Evolutionary conservation across 2,113 vertebrate genomes (phyloP).

Genomic region (Chloropsis cyanopogon): DNA sequence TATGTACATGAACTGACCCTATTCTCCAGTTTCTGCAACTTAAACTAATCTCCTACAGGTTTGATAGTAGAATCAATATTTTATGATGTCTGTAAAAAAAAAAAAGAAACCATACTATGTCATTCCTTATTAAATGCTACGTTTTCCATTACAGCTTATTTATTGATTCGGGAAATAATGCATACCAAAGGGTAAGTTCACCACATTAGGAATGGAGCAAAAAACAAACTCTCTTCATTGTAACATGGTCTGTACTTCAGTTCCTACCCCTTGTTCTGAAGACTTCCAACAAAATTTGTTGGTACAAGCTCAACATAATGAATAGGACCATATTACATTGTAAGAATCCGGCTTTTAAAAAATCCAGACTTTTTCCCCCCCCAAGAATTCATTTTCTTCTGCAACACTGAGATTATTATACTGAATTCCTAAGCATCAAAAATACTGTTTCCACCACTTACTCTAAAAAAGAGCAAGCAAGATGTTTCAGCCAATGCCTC

Average conservation of each 20-base stretch:
- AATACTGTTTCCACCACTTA: neutral
- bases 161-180: slow-evolving; percentile 30
- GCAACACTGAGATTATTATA: neutral
- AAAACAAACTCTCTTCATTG: neutral
- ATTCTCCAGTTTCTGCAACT: slow-evolving; percentile 36
- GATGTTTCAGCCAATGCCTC: neutral
- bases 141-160: slow-evolving; percentile 49
- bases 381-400: neutral
- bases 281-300: neutral
- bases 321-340: neutral
- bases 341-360: neutral
- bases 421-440: neutral
- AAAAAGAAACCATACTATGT: neutral
- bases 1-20: neutral
- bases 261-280: neutral
- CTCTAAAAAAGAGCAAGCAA: neutral
- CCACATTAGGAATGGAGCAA: neutral
- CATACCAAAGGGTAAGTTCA: neutral
- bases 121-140: slow-evolving; percentile 49
- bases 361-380: neutral
- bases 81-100: neutral
- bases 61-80: slow-evolving; percentile 52
- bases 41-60: slow-evolving; percentile 26
- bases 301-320: neutral
- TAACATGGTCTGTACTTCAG: neutral